Conservation (phyloP, 1,140 invertebrate genomes). For the Zaprionus ornatus region DNA sequence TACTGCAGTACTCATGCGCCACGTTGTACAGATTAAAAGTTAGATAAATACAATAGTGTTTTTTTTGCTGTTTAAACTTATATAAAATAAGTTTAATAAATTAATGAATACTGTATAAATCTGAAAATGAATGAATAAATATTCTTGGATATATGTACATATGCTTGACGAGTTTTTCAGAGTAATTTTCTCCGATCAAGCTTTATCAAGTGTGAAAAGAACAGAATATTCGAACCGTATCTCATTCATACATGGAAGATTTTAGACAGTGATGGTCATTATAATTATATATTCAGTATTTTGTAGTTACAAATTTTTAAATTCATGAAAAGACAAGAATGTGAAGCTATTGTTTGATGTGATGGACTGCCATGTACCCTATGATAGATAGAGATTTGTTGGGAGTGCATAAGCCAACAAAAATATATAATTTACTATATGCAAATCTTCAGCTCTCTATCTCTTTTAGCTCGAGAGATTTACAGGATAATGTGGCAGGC, state of each 20-base stretch:
- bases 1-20: constrained; percentile 45
- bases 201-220: neutral
- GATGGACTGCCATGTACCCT: neutral
- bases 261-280: no score
- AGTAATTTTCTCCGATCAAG: neutral
- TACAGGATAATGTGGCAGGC: neutral
- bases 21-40: constrained; percentile 1
- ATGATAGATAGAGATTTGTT: neutral
- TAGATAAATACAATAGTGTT: no score
- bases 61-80: no score
- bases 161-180: neutral
- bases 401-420: neutral
- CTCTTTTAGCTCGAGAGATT: neutral
- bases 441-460: neutral
- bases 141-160: neutral
- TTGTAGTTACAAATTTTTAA: neutral
- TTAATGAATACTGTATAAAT: no score
- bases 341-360: neutral
- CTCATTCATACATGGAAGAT: neutral
- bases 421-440: neutral
- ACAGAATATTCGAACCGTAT: neutral
- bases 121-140: no score
- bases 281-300: neutral
- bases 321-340: neutral
- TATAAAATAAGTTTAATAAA: no score